phyloP scores from a whole-genome alignment of 2,797 vertebrate species.

The Hypotaenidia okinawae region DNA sequence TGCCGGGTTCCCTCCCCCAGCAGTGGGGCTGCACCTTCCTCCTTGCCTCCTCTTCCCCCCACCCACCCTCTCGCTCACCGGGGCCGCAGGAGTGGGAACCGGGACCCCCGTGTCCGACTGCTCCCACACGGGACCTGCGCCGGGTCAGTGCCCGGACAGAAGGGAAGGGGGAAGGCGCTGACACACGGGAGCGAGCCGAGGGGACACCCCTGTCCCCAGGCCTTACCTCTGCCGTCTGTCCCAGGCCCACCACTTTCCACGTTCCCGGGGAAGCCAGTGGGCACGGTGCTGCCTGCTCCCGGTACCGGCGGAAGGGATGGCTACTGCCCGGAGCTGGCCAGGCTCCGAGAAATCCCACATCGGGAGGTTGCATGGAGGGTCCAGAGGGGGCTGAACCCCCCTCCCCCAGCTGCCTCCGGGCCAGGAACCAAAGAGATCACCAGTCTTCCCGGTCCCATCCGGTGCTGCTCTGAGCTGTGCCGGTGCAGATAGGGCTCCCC shows the following conservation, averaged over 20 bases:
- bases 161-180: background rate
- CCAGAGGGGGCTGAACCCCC: background rate
- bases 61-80: background rate
- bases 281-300: background rate
- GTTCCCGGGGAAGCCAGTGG: fast-evolving
- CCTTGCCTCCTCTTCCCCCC: background rate
- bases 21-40: background rate
- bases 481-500: background rate
- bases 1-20: background rate
- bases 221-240: background rate
- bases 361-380: background rate
- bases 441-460: background rate
- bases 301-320: background rate
- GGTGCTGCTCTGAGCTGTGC: background rate
- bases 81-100: background rate
- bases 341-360: fast-evolving
- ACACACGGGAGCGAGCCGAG: background rate
- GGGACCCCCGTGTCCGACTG: background rate
- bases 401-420: background rate
- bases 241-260: fast-evolving
- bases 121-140: background rate
- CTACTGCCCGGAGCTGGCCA: background rate
- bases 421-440: fast-evolving
- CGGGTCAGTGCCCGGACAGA: background rate
- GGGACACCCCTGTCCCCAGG: background rate